Evolutionary conservation across 2,888 invertebrate species (phyloP).

Genomic region (Celastrina argiolus): DNA sequence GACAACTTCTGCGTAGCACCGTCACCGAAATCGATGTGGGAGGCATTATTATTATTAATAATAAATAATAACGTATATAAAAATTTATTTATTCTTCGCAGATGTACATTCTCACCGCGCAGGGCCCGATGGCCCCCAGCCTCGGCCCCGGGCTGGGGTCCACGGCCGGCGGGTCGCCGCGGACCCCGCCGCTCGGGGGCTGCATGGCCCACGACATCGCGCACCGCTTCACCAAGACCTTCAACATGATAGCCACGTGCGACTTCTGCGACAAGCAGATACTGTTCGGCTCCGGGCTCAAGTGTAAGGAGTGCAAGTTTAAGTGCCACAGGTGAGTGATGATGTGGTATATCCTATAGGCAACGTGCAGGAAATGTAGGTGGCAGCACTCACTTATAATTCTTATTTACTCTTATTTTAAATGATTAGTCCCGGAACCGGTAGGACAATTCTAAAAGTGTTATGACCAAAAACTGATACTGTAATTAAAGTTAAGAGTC

Average conservation of each 20-base stretch:
- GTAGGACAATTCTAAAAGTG: no score
- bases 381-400: no score
- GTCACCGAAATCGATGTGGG: no score
- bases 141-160: conserved; percentile 24
- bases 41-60: no score
- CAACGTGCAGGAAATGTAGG: no score
- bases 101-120: conserved; percentile 13
- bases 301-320: conserved; percentile 97
- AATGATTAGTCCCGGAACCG: no score
- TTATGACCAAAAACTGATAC: no score
- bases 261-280: conserved; percentile 93
- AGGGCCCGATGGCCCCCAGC: conserved; percentile 10
- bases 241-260: conserved; percentile 93
- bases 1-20: no score
- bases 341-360: no score
- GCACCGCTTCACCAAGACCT: conserved; percentile 92
- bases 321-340: conserved; percentile 84
- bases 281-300: conserved; percentile 88
- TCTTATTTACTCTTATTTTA: no score
- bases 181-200: conserved; percentile 84
- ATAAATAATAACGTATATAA: no score
- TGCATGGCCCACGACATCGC: conserved; percentile 92
- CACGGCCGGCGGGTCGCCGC: conserved; percentile 76
- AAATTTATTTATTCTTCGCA: background rate
- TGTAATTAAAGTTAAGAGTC: no score